Percentiles rank a stretch among this genome's conserved stretches.
These are phyloP conservation scores for Mantis religiosa DNA, from an alignment of 2,888 invertebrate genomes.

Conservation along the genomic window DNA sequence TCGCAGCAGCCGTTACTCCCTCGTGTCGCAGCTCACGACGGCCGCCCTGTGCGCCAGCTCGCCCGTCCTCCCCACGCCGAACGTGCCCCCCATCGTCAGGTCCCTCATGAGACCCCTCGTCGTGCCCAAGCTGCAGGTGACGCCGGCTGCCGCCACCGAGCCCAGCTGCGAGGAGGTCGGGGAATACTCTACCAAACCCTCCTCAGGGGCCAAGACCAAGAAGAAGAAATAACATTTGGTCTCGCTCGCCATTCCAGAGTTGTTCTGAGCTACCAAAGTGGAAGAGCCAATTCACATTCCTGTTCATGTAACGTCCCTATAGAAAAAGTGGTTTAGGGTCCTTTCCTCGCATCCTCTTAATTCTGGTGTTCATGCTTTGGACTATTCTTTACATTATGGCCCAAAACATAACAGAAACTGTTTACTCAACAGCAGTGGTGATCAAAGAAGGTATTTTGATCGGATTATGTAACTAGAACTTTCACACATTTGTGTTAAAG, in stretches of 20 bases:
- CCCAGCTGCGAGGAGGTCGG: conserved; percentile 35
- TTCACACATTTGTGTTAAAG: no score
- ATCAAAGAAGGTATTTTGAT: no score
- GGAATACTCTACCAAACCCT: conserved; percentile 6
- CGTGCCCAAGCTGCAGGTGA: conserved; percentile 42
- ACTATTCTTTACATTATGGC: no score
- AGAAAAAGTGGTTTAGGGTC: neutral
- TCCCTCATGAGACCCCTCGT: conserved; percentile 54
- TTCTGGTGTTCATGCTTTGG: no score
- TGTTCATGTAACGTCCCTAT: no score
- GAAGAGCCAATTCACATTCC: neutral
- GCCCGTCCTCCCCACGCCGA: conserved; percentile 53
- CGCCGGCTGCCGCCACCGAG: conserved; percentile 36
- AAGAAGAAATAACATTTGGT: conserved; percentile 41
- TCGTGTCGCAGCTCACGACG: conserved; percentile 55
- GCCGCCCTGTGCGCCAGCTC: conserved; percentile 59
- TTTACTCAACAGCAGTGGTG: no score
- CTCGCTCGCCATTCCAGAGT: conserved; percentile 2
- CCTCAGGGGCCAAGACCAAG: conserved; percentile 35
- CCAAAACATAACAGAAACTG: no score
- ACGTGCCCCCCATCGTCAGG: conserved; percentile 53
- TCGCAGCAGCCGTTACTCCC: conserved; percentile 30
- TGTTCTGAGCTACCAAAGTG: neutral
- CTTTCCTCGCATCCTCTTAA: neutral
- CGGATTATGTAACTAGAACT: no score